Conservation (phyloP, 2,797 vertebrate species). For the Tauraco hartlaubi region DNA sequence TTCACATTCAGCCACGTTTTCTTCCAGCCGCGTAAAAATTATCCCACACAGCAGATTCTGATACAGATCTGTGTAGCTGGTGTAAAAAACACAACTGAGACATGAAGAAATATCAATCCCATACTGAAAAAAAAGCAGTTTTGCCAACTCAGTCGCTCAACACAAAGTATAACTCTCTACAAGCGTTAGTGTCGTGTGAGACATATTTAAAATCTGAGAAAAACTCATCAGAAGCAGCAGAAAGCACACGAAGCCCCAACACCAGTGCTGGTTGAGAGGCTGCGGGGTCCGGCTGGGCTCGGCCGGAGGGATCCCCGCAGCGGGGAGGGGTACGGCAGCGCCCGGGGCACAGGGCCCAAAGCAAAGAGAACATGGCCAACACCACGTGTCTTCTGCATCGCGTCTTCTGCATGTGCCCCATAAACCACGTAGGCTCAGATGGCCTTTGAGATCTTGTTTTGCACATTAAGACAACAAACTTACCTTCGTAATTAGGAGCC, state of each 20-base stretch:
- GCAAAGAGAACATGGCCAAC: background rate
- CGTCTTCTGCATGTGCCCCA: background rate
- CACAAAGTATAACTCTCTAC: rapidly evolving
- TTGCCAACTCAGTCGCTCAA: background rate
- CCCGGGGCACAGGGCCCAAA: background rate
- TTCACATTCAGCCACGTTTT: background rate
- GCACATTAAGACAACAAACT: background rate
- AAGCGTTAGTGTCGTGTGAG: rapidly evolving
- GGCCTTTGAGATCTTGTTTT: background rate
- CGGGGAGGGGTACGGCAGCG: background rate
- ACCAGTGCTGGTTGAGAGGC: rapidly evolving
- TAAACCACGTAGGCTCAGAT: rapidly evolving
- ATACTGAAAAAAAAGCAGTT: background rate
- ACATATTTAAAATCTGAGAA: rapidly evolving
- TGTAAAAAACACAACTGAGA: background rate
- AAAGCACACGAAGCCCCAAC: rapidly evolving
- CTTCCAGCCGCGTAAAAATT: background rate
- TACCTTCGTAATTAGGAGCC: rapidly evolving
- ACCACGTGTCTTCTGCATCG: rapidly evolving
- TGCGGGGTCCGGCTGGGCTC: background rate
- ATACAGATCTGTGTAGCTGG: background rate
- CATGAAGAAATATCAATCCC: background rate
- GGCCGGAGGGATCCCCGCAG: rapidly evolving
- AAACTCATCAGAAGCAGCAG: no score
- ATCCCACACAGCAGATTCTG: background rate